These are phyloP conservation scores for Siphamia tubifer DNA, from an alignment of 2,113 vertebrate genomes.

Conservation along the genomic window DNA sequence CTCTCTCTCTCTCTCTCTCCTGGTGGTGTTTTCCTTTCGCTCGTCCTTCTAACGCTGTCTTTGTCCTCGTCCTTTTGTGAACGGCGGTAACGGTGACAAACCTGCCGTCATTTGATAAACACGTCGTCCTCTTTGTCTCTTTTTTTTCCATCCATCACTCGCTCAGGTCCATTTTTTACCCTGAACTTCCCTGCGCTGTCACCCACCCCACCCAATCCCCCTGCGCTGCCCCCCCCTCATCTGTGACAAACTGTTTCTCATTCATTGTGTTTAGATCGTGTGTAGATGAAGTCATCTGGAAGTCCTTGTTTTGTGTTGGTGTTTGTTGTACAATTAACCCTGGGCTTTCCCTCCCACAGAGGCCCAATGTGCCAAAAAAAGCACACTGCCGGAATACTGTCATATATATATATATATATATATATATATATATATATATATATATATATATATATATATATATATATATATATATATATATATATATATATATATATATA, in stretches of 20 bases:
- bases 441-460: too few species aligned
- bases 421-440: too few species aligned
- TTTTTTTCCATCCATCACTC: slow-evolving; percentile 25
- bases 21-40: not conserved
- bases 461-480: too few species aligned
- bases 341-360: too few species aligned
- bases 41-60: slow-evolving; percentile 35
- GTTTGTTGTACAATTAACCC: too few species aligned
- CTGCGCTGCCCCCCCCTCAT: not conserved
- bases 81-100: not conserved
- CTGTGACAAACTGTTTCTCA: not conserved
- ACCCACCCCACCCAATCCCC: not conserved
- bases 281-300: not conserved
- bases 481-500: too few species aligned
- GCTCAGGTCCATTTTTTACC: slow-evolving; percentile 29
- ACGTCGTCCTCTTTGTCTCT: slow-evolving; percentile 40
- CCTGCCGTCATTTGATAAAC: slow-evolving; percentile 48
- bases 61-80: slow-evolving; percentile 48
- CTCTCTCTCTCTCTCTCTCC: not conserved
- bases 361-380: too few species aligned
- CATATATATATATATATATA: too few species aligned
- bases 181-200: not conserved
- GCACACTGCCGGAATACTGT: too few species aligned
- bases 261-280: not conserved
- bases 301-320: too few species aligned